Evolutionary conservation across 2,113 vertebrate genomes (phyloP).

Genomic region (Podarcis cretensis): DNA sequence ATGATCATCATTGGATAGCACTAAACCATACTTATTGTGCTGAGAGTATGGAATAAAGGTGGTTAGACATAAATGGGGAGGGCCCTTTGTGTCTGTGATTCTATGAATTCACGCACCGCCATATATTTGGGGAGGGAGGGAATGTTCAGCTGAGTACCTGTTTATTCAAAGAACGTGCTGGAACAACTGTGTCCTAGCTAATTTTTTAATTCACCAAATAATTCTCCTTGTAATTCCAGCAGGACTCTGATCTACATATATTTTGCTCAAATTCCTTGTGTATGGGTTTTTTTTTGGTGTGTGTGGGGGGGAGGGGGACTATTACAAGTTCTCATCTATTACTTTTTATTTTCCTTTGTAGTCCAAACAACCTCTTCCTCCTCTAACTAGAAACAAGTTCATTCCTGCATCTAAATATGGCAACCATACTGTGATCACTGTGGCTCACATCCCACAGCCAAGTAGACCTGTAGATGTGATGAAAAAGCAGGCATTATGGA

Average conservation of each 20-base stretch:
- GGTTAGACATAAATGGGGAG: background rate
- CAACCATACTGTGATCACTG: slow-evolving; percentile 30
- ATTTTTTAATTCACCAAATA: slow-evolving; percentile 14
- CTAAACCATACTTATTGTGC: background rate
- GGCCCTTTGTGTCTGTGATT: background rate
- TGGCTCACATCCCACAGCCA: slow-evolving; percentile 43
- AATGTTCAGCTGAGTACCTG: background rate
- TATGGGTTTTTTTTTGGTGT: background rate
- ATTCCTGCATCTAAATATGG: slow-evolving; percentile 25
- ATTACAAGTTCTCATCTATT: background rate
- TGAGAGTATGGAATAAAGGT: background rate
- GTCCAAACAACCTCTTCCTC: background rate
- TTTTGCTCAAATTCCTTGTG: accelerated
- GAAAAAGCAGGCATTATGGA: slow-evolving; percentile 32
- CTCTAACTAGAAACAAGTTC: background rate
- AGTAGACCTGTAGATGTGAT: slow-evolving; percentile 49
- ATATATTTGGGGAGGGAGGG: background rate
- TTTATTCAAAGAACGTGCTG: background rate
- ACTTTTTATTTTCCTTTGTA: background rate
- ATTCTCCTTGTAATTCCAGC: background rate
- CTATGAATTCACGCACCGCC: background rate
- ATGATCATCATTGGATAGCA: background rate
- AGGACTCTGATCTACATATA: background rate
- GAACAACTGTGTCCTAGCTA: background rate
- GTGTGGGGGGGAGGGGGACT: background rate